phyloP scores from a whole-genome alignment of 2,113 vertebrate species.

The Petroica traversi region DNA sequence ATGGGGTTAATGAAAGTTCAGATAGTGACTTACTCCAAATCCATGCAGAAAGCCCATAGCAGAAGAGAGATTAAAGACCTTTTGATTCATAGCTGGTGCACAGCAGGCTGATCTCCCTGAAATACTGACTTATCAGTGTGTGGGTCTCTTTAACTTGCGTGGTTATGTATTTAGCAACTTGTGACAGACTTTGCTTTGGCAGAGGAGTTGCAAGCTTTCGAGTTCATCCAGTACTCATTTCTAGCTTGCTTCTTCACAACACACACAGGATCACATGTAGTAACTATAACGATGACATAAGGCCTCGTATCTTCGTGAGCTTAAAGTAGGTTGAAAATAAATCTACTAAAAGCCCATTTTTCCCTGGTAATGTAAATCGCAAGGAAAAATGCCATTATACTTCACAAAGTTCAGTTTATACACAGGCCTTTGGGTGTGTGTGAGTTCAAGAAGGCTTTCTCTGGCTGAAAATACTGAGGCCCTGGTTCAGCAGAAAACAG shows the following conservation, averaged over 20 bases:
- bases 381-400: neutral
- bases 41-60: neutral
- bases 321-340: constrained; percentile 20
- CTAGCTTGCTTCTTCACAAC: neutral
- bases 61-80: neutral
- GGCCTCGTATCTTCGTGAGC: neutral
- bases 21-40: neutral
- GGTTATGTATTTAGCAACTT: constrained; percentile 11
- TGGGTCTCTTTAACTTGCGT: neutral
- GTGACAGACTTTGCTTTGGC: constrained; percentile 22
- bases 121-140: neutral
- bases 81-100: neutral
- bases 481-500: constrained; percentile 32
- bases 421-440: neutral
- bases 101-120: neutral
- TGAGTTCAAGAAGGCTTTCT: neutral
- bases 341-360: neutral
- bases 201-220: neutral
- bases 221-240: constrained; percentile 1
- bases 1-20: neutral
- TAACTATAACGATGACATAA: neutral
- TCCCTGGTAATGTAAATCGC: neutral
- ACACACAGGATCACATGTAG: neutral
- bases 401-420: neutral
- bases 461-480: neutral